Percentiles rank a stretch among this genome's conserved stretches.
These are phyloP conservation scores for Lepeophtheirus salmonis DNA, from an alignment of 1,140 invertebrate species.

Conservation along the genomic window DNA sequence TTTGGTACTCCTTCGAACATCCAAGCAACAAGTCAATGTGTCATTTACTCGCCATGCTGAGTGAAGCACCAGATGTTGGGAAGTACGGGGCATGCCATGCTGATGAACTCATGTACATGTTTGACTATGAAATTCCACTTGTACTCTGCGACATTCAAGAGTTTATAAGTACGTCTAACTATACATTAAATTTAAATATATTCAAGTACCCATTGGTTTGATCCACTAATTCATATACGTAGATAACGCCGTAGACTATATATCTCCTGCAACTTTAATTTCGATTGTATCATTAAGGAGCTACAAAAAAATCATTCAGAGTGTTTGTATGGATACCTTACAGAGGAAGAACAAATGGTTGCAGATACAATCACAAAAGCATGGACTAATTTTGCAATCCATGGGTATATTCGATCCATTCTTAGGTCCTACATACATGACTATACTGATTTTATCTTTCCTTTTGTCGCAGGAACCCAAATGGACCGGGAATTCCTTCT, in stretches of 20 bases:
- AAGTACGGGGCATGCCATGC: not conserved
- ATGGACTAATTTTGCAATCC: conserved; percentile 20
- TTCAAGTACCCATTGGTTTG: not conserved
- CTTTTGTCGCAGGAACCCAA: no score
- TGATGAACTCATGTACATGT: conserved; percentile 2
- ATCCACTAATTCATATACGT: not conserved
- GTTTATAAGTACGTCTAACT: not conserved
- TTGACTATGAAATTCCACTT: not conserved
- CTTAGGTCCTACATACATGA: no score
- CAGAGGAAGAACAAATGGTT: conserved; percentile 9
- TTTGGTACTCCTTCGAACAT: not conserved
- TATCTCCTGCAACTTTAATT: not conserved
- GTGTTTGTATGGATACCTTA: conserved; percentile 6
- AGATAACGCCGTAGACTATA: not conserved
- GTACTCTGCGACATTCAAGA: not conserved
- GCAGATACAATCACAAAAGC: conserved; percentile 11
- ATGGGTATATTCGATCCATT: no score
- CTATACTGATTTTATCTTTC: no score
- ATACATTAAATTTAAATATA: not conserved
- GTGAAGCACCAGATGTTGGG: not conserved
- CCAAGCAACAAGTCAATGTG: not conserved
- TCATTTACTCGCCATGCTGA: not conserved
- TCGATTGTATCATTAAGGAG: not conserved
- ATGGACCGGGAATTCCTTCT: no score
- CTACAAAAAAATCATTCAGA: not conserved